Evolutionary conservation across 2,888 invertebrate species (phyloP).

Genomic region (Baccha elongata): DNA sequence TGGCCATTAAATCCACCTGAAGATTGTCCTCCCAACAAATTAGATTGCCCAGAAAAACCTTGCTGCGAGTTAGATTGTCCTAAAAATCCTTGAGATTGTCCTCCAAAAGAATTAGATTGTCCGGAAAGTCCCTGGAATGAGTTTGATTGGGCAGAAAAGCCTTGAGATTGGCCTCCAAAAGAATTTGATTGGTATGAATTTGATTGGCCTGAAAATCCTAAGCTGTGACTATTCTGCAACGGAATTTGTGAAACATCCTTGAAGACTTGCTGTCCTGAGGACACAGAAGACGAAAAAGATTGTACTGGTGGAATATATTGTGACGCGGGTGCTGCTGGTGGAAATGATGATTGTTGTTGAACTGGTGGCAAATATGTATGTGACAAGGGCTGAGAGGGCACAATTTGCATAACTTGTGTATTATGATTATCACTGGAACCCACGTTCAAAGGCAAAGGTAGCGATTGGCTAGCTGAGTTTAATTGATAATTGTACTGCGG

Average conservation of each 20-base stretch:
- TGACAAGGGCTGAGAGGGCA: slow-evolving; percentile 35
- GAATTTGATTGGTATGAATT: not conserved
- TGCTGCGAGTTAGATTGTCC: too few relatives aligned
- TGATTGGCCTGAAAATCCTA: not conserved
- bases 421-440: slow-evolving; percentile 1
- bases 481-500: slow-evolving; percentile 54
- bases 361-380: slow-evolving; percentile 48
- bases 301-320: slow-evolving; percentile 36
- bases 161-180: not conserved
- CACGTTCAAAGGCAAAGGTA: slow-evolving; percentile 14
- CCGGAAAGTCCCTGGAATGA: not conserved
- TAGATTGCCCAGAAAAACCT: not conserved
- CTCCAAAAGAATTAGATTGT: not conserved
- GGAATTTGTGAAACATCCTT: slow-evolving; percentile 51
- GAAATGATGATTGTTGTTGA: slow-evolving; percentile 16
- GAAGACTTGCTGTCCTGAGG: slow-evolving; percentile 14
- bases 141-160: not conserved
- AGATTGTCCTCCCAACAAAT: not conserved
- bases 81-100: not conserved
- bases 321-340: not conserved
- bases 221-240: slow-evolving; percentile 13
- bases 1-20: not conserved
- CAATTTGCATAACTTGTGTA: slow-evolving; percentile 33
- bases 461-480: not conserved
- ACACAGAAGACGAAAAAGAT: not conserved